These are phyloP conservation scores for Stegodyphus dumicola DNA, from an alignment of 1,140 invertebrate genomes.

Conservation along the genomic window DNA sequence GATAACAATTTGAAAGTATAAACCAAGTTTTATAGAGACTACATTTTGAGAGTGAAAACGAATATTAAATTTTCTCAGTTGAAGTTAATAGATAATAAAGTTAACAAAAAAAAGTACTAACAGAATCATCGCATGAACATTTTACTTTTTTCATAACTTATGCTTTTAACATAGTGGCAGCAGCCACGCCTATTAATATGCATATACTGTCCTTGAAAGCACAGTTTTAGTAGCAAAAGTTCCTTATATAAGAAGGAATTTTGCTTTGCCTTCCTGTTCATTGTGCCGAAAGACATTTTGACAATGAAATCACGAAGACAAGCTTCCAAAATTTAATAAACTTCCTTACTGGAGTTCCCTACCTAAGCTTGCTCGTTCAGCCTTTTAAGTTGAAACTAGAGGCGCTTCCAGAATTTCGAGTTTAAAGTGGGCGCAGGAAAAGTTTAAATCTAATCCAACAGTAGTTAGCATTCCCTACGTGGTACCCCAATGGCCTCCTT, in stretches of 20 bases:
- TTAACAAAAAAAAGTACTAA: no score
- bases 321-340: conserved; percentile 60
- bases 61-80: no score
- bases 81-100: no score
- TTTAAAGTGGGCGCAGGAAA: conserved; percentile 50
- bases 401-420: conserved; percentile 51
- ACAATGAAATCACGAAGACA: conserved; percentile 61
- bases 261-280: conserved; percentile 1
- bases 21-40: no score
- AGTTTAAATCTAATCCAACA: conserved; percentile 58
- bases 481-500: conserved; percentile 26
- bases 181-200: conserved; percentile 7
- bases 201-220: conserved; percentile 15
- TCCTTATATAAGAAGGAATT: conserved; percentile 16
- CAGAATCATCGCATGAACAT: no score
- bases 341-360: conserved; percentile 34
- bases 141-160: no score
- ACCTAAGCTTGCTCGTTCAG: conserved; percentile 27
- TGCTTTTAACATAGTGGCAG: no score
- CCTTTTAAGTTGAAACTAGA: conserved; percentile 43
- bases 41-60: no score
- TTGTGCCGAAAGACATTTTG: conserved; percentile 43
- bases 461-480: conserved; percentile 57
- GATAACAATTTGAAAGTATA: no score
- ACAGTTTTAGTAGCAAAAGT: conserved; percentile 1